Conservation (phyloP, 2,113 vertebrate species). For the Spea bombifrons region DNA sequence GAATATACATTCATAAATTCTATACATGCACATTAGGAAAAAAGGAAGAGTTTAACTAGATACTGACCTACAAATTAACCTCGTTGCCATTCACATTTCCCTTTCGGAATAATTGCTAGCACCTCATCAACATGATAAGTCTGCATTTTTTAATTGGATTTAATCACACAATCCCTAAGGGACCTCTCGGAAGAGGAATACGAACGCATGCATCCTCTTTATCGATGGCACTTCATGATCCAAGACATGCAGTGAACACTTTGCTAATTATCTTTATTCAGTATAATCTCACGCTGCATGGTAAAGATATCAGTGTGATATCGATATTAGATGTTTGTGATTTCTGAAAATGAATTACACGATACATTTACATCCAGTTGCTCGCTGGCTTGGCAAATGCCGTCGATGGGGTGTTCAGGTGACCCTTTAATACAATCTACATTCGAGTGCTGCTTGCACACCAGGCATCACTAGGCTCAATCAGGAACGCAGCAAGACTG, state of each 20-base stretch:
- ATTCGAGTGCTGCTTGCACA: too few relatives aligned
- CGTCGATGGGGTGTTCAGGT: too few relatives aligned
- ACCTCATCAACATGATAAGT: not conserved
- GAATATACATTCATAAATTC: too few relatives aligned
- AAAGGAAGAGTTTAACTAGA: not conserved
- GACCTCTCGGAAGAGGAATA: not conserved
- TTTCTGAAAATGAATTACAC: too few relatives aligned
- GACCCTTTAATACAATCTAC: too few relatives aligned
- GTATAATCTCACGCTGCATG: too few relatives aligned
- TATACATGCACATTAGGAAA: too few relatives aligned
- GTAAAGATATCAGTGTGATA: not conserved
- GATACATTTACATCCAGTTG: too few relatives aligned
- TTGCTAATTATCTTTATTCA: too few relatives aligned
- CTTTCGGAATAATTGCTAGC: not conserved
- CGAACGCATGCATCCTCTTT: not conserved
- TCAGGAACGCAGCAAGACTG: too few relatives aligned
- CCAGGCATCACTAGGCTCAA: too few relatives aligned
- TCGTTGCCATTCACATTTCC: not conserved
- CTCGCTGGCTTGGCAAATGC: too few relatives aligned
- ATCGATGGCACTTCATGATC: not conserved
- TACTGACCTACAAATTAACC: not conserved
- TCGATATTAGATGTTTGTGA: not conserved
- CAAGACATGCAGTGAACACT: not conserved
- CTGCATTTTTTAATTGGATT: constrained; percentile 2
- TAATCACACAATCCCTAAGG: not conserved